Evolutionary conservation across 2,113 vertebrate species (phyloP), one percentile per base, ranked within the genome.

Genomic region (Cyprinodon tularosa): DNA sequence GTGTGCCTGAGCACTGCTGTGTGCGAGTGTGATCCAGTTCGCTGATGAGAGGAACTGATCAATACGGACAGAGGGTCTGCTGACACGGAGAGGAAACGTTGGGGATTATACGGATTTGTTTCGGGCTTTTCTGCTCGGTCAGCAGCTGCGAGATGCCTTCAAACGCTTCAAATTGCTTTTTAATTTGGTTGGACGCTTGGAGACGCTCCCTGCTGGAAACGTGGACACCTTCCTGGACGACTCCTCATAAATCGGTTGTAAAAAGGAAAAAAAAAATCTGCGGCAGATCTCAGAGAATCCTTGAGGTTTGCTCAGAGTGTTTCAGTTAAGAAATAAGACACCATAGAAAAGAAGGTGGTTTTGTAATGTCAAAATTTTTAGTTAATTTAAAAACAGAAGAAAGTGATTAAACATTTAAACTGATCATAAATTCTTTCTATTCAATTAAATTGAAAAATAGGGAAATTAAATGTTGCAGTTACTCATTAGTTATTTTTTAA

Each of bases 1-100:
- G 71, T 59, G 77, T 62, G 11, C 71, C 9, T 12, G 11, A 20
- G 73, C 15, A 14, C 17, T 12, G 3, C 29, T 40, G 11, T 42
- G 53, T 36, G 60, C 1, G 60, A 3, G 17, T 40, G 59, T 60
- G 67, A 40, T 73, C 60, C 50, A 9, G 66, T 40, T 66, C 78
- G 83, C 48, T 83, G 85, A 88, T 83, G 80, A 84, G 80, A 72
- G 76, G 66, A 37, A 20, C 13, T 36, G 85, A 86, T 91, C 83
- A 70, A 91, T 90, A n/a, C 0, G 9, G 77, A 20, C 78, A 66
- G 66, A 80, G 64, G 47, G 65, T 20, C 80, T 63, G 78, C 86
- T 85, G 87, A 86, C 82, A 80, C 47, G 11, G n/a, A 62, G 70
- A 82, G 85, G 88, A 88, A 83, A 68, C 68, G 3, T 14, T 5